phyloP scores from a whole-genome alignment of 2,797 vertebrate species.

The Liasis olivaceus region DNA sequence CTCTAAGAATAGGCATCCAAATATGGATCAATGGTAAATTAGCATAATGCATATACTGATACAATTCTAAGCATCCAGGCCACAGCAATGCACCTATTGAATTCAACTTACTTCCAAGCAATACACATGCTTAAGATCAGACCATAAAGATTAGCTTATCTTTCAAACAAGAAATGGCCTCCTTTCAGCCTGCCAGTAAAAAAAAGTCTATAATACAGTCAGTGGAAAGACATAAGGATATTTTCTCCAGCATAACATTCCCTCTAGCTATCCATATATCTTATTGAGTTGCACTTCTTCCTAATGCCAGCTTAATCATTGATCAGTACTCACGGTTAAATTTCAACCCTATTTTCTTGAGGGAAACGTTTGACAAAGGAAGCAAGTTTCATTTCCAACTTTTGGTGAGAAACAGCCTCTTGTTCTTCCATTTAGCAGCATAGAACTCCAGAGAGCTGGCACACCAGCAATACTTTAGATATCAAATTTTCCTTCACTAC shows the following conservation, averaged over 20 bases:
- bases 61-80: too few species aligned
- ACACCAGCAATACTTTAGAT: neutral
- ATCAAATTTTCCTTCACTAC: neutral
- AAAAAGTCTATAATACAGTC: neutral
- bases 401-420: neutral
- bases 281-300: neutral
- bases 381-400: neutral
- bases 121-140: neutral
- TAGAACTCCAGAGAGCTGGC: neutral
- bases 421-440: neutral
- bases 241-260: neutral
- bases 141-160: neutral
- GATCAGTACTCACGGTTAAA: neutral
- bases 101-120: neutral
- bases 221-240: fast-evolving
- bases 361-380: neutral
- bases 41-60: neutral
- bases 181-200: neutral
- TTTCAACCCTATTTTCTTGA: neutral
- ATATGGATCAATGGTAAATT: neutral
- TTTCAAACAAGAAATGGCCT: neutral
- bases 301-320: neutral
- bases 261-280: neutral
- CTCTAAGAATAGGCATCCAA: neutral
- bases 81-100: neutral